Evolutionary conservation across 2,113 vertebrate species (phyloP).

Genomic region (Malurus elegans): DNA sequence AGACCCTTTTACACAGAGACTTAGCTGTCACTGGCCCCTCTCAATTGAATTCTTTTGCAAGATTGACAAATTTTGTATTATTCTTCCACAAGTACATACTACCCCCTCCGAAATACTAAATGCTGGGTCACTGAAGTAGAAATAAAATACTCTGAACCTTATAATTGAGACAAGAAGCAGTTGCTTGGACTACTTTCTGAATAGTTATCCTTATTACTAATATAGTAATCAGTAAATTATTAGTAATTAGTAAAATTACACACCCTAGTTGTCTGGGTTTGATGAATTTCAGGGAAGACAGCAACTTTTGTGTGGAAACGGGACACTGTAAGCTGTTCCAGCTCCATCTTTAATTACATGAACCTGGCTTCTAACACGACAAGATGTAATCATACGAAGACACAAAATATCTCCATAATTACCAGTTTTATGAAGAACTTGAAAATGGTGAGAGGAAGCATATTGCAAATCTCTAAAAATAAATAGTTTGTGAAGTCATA

Average conservation of each 20-base stretch:
- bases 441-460: slow-evolving; percentile 45
- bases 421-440: slow-evolving; percentile 21
- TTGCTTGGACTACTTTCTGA: not conserved
- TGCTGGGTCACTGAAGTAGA: not conserved
- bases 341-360: not conserved
- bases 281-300: not conserved
- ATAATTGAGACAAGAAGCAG: not conserved
- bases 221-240: not conserved
- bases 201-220: not conserved
- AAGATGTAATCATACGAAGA: not conserved
- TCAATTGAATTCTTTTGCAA: not conserved
- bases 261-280: not conserved
- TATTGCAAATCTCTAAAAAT: slow-evolving; percentile 64
- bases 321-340: not conserved
- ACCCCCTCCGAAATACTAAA: not conserved
- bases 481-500: slow-evolving; percentile 48
- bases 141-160: not conserved
- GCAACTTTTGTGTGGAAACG: not conserved
- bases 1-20: not conserved
- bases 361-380: not conserved
- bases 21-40: not conserved
- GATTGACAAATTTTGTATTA: not conserved
- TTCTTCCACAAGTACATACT: not conserved
- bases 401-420: slow-evolving; percentile 20
- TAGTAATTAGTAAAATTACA: not conserved